A percentile compares a stretch with the other conserved stretches of the same genome.
These are phyloP conservation scores for Eurois occulta DNA, from an alignment of 2,888 invertebrate genomes.

Conservation along the genomic window DNA sequence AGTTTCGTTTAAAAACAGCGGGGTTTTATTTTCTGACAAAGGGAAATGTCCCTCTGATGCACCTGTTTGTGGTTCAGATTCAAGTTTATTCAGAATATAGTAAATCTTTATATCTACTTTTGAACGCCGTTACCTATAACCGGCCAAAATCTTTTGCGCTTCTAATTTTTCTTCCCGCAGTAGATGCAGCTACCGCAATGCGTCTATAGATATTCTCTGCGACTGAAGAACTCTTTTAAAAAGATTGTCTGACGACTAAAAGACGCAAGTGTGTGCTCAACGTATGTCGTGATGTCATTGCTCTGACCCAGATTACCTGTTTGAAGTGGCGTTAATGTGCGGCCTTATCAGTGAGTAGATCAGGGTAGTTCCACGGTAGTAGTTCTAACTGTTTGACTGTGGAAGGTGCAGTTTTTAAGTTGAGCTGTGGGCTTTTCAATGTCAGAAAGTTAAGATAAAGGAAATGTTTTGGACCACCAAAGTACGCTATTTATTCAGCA, in stretches of 20 bases:
- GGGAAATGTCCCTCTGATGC: neutral
- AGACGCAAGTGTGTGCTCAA: slow-evolving; percentile 43
- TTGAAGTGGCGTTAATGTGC: slow-evolving; percentile 68
- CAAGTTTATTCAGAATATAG: neutral
- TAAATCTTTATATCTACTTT: neutral
- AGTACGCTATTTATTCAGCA: neutral
- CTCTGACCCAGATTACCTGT: slow-evolving; percentile 75
- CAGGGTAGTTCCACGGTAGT: slow-evolving; percentile 61
- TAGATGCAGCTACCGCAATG: too few relatives aligned
- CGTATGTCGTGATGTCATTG: slow-evolving; percentile 68
- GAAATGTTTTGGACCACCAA: slow-evolving; percentile 8
- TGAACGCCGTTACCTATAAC: neutral
- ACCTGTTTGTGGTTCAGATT: neutral
- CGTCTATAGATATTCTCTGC: neutral
- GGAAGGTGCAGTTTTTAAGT: neutral
- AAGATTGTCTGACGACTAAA: slow-evolving; percentile 18
- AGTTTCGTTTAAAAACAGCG: neutral
- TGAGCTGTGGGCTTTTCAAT: neutral
- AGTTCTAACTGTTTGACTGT: slow-evolving; percentile 55
- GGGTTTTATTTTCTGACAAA: neutral
- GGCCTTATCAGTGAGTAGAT: slow-evolving; percentile 68
- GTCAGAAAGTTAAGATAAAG: slow-evolving; percentile 6
- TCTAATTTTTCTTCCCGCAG: neutral
- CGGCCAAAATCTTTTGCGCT: neutral
- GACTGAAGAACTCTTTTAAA: neutral